Evolutionary conservation across 2,888 invertebrate species (phyloP).

Genomic region (Cephus sareptanus): DNA sequence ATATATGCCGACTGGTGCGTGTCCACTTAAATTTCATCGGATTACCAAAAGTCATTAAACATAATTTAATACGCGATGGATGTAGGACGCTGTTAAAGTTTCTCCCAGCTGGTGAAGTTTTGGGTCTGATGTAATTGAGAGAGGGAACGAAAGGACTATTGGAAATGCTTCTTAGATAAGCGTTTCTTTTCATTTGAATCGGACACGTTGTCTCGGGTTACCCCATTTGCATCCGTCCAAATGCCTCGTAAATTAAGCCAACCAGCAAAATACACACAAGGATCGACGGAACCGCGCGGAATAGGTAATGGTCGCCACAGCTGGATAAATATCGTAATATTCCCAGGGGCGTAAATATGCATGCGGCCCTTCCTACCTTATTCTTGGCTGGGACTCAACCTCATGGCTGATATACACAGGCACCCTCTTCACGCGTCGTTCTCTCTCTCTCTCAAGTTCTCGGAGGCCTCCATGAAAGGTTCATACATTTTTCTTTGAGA

Average conservation of each 20-base stretch:
- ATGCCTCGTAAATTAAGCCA: neutral
- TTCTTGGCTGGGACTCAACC: constrained; percentile 29
- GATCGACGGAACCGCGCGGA: neutral
- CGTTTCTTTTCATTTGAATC: too few species aligned
- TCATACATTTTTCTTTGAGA: neutral
- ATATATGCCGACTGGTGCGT: neutral
- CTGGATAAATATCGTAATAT: constrained; percentile 32
- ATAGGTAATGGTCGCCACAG: constrained; percentile 26
- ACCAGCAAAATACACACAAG: neutral
- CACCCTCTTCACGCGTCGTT: neutral
- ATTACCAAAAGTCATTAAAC: neutral
- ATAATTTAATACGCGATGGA: neutral
- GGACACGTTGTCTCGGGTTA: neutral
- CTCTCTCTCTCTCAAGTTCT: neutral
- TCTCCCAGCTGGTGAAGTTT: neutral
- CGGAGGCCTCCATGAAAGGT: neutral
- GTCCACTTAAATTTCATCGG: neutral
- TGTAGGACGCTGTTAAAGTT: neutral
- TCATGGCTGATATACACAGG: constrained; percentile 24
- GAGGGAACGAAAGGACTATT: neutral
- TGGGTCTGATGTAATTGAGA: neutral
- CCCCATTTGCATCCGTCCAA: neutral
- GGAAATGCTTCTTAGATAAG: too few species aligned
- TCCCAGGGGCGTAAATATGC: constrained; percentile 25
- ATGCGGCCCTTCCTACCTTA: constrained; percentile 15